phyloP scores from a whole-genome alignment of 2,797 vertebrate genomes.

The Alexandromys oeconomus region DNA sequence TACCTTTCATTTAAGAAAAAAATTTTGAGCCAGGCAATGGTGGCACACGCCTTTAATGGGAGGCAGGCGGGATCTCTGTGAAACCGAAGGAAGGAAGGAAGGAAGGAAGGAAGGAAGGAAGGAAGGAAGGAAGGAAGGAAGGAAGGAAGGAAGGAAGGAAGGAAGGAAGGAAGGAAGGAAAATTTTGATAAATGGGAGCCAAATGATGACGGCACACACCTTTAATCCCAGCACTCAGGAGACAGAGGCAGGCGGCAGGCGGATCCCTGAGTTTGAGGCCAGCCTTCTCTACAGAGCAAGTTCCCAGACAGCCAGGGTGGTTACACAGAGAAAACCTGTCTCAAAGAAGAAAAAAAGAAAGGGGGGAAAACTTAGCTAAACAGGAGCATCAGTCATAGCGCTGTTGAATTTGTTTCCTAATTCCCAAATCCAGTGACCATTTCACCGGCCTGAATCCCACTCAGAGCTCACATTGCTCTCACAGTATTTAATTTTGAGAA shows the following conservation, averaged over 20 bases:
- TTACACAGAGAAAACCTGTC: not conserved
- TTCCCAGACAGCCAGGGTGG: not conserved
- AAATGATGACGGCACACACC: not conserved
- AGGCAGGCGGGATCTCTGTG: not conserved
- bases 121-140: rapidly evolving
- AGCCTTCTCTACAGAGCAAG: not conserved
- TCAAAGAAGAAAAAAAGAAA: not conserved
- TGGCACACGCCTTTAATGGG: not conserved
- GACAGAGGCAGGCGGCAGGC: not conserved
- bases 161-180: too few relatives aligned
- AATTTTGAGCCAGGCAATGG: not conserved
- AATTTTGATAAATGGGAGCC: not conserved
- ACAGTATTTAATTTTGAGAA: conserved; percentile 7
- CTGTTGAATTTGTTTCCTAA: conserved; percentile 46
- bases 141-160: too few relatives aligned
- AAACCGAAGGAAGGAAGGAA: not conserved
- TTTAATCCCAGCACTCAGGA: not conserved
- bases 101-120: too few relatives aligned
- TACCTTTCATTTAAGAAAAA: conserved; percentile 4
- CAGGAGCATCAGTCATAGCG: conserved; percentile 3
- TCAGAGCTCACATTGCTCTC: conserved; percentile 3
- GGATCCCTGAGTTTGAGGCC: not conserved
- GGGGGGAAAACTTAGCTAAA: not conserved
- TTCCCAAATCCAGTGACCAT: not conserved
- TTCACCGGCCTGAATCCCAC: conserved; percentile 18